These are phyloP conservation scores for Psix sp. DNA, from an alignment of 1,140 invertebrate species.

Conservation along the genomic window DNA sequence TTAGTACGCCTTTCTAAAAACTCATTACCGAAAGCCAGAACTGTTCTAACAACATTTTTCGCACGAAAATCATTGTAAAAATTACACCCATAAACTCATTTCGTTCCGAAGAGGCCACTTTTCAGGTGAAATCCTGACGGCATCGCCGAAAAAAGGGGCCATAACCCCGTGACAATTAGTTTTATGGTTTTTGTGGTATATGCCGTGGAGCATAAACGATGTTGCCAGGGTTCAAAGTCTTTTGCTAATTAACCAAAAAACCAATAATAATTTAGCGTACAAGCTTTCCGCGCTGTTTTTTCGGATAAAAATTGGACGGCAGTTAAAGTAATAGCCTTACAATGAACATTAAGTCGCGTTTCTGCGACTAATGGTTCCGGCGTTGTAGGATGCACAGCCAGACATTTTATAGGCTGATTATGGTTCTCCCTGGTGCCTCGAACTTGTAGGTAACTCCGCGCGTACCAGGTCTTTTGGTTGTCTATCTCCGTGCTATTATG, in stretches of 20 bases:
- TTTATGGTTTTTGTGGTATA: no score
- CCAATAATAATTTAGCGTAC: slow-evolving; percentile 7
- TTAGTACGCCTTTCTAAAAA: no score
- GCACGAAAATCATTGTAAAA: background rate
- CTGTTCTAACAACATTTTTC: background rate
- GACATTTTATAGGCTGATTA: slow-evolving; percentile 85
- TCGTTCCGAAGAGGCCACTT: no score
- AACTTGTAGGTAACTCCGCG: slow-evolving; percentile 87
- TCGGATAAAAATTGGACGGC: slow-evolving; percentile 25
- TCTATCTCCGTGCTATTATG: slow-evolving; percentile 90
- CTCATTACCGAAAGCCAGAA: no score
- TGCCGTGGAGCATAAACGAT: slow-evolving; percentile 1
- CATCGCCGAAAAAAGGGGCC: no score
- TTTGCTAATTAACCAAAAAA: slow-evolving; percentile 1
- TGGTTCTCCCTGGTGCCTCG: slow-evolving; percentile 87
- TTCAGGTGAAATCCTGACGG: no score
- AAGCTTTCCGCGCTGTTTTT: slow-evolving; percentile 4
- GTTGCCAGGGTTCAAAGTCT: background rate
- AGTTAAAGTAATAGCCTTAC: slow-evolving; percentile 75
- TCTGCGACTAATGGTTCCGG: slow-evolving; percentile 81
- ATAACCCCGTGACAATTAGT: no score
- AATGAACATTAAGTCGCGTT: slow-evolving; percentile 89
- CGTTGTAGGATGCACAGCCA: slow-evolving; percentile 89
- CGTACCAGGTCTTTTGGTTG: slow-evolving; percentile 88
- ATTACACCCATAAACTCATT: no score